These are phyloP conservation scores for Peromyscus aztecus DNA, from an alignment of 2,797 vertebrate genomes.

Conservation along the genomic window DNA sequence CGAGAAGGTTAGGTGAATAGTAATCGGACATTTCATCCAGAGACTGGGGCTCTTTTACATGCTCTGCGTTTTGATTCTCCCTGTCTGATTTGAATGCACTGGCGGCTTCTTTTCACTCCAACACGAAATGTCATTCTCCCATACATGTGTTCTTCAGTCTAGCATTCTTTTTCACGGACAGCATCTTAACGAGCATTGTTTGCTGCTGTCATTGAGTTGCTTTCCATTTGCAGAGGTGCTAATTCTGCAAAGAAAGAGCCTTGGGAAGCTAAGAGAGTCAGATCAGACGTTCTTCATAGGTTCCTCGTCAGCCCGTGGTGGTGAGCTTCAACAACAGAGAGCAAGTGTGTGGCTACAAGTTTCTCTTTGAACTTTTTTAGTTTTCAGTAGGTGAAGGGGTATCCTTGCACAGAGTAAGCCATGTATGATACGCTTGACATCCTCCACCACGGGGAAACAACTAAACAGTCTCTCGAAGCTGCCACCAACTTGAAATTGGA, in stretches of 20 bases:
- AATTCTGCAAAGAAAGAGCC: slow-evolving; percentile 46
- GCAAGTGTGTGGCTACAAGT: not conserved
- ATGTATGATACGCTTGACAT: too few species aligned
- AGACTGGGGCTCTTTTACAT: not conserved
- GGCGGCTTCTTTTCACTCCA: slow-evolving; percentile 47
- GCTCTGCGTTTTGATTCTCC: not conserved
- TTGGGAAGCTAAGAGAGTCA: not conserved
- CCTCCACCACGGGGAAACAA: not conserved
- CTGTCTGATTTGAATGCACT: slow-evolving; percentile 37
- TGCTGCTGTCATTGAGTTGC: not conserved
- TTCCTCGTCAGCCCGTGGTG: not conserved
- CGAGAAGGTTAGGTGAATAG: not conserved
- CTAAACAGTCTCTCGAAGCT: not conserved
- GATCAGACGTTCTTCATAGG: not conserved
- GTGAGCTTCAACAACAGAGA: not conserved
- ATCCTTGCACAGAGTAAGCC: not conserved
- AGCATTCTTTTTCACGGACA: not conserved
- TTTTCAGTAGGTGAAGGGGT: not conserved
- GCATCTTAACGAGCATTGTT: not conserved
- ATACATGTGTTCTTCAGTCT: not conserved
- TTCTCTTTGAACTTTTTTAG: not conserved
- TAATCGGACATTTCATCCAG: slow-evolving; percentile 9
- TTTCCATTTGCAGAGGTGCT: not conserved
- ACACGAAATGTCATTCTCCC: slow-evolving; percentile 16
- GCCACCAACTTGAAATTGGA: not conserved